A percentile compares a stretch with the other conserved stretches of the same genome.
Evolutionary conservation across 2,888 invertebrate genomes (phyloP).

Genomic region (Drosophila recens): DNA sequence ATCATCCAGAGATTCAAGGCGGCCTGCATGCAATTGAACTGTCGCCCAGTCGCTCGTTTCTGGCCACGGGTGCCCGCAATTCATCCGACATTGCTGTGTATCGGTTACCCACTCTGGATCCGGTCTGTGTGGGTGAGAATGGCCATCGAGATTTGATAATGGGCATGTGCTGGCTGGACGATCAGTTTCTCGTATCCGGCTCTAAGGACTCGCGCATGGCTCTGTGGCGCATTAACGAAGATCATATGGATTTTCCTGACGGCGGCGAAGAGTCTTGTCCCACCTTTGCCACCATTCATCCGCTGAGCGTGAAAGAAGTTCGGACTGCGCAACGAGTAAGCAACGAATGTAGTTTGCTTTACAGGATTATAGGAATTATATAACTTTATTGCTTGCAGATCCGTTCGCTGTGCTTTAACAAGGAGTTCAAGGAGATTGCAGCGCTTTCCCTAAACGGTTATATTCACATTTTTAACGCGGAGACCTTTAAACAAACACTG

Average conservation of each 20-base stretch:
- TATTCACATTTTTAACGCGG: conserved; percentile 97
- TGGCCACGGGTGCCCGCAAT: conserved; percentile 96
- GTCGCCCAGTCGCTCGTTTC: conserved; percentile 95
- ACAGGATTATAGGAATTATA: no score
- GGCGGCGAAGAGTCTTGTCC: conserved; percentile 84
- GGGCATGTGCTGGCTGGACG: conserved; percentile 98
- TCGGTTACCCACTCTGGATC: conserved; percentile 96
- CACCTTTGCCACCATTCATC: conserved; percentile 87
- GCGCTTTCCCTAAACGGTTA: conserved; percentile 96
- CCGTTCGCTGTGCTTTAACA: conserved; percentile 95
- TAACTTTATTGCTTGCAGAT: conserved; percentile 85
- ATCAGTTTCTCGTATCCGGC: conserved; percentile 97
- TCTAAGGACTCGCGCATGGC: conserved; percentile 96
- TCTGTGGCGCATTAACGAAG: conserved; percentile 92
- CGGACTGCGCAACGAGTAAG: conserved; percentile 89
- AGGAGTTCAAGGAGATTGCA: conserved; percentile 93
- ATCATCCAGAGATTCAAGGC: conserved; percentile 88
- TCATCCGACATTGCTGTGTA: conserved; percentile 96
- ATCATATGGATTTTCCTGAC: conserved; percentile 84
- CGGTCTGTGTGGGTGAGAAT: conserved; percentile 95
- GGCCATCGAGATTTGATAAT: conserved; percentile 95
- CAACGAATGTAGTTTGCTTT: background rate
- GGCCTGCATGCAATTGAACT: conserved; percentile 97
- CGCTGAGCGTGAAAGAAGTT: conserved; percentile 91
- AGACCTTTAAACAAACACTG: conserved; percentile 94